phyloP scores from a whole-genome alignment of 2,113 vertebrate species.

The Hirundichthys speculiger region DNA sequence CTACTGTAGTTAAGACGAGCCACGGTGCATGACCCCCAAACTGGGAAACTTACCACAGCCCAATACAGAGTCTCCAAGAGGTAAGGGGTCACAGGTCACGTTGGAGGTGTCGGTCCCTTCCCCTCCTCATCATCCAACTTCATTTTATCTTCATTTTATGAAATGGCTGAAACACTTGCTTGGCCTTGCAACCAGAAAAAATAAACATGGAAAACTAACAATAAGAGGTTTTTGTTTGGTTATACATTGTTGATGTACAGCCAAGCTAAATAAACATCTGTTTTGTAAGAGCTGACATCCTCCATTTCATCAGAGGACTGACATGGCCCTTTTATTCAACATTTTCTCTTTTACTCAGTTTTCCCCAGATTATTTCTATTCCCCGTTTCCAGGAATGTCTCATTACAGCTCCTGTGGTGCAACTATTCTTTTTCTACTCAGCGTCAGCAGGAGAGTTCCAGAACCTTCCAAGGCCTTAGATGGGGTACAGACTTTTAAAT shows the following conservation, averaged over 20 bases:
- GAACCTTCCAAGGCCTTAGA: background rate
- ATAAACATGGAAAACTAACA: background rate
- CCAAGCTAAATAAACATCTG: conserved; percentile 4
- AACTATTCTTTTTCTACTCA: too few species aligned
- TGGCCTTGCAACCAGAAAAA: conserved; percentile 6
- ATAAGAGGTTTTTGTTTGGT: conserved; percentile 1
- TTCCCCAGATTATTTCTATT: too few species aligned
- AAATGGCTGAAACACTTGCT: conserved; percentile 13
- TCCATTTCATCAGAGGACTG: too few species aligned
- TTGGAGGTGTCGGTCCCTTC: conserved; percentile 16
- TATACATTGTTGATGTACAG: background rate
- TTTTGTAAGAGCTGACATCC: background rate
- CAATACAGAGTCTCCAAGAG: conserved; percentile 99
- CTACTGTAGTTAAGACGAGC: conserved; percentile 92
- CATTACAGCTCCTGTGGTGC: too few species aligned
- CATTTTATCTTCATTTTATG: too few species aligned
- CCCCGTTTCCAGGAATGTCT: too few species aligned
- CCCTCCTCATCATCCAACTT: conserved; percentile 21
- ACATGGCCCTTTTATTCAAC: too few species aligned
- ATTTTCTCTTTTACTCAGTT: too few species aligned
- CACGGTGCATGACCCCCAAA: conserved; percentile 97
- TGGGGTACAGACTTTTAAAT: background rate
- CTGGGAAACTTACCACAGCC: conserved; percentile 95
- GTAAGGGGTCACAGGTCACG: conserved; percentile 87
- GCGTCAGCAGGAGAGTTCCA: background rate